Evolutionary conservation across 2,888 invertebrate genomes (phyloP).

Genomic region (Drosophila neonasuta): DNA sequence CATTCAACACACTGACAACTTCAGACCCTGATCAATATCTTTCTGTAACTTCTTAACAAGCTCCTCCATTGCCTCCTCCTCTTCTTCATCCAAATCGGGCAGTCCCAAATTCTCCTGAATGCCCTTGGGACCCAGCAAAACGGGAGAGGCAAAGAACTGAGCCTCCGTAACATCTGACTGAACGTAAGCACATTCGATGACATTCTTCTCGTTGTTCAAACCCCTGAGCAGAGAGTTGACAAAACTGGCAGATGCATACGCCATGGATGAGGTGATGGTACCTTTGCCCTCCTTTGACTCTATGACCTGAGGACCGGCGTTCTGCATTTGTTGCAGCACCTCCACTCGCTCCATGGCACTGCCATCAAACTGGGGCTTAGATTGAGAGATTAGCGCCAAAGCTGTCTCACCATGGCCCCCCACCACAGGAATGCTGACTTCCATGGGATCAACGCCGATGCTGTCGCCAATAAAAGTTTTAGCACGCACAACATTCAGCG

Average conservation of each 20-base stretch:
- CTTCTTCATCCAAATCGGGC: constrained; percentile 90
- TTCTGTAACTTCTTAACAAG: constrained; percentile 90
- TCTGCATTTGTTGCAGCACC: constrained; percentile 94
- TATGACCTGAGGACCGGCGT: constrained; percentile 95
- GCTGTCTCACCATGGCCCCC: constrained; percentile 99
- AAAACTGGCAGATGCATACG: constrained; percentile 95
- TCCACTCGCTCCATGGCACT: constrained; percentile 89
- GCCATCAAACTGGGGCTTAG: constrained; percentile 90
- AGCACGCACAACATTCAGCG: constrained; percentile 95
- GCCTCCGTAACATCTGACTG: constrained; percentile 92
- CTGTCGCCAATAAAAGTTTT: constrained; percentile 94
- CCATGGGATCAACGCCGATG: constrained; percentile 90
- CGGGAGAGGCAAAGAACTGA: constrained; percentile 94
- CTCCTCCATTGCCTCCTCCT: constrained; percentile 88
- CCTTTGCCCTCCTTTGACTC: constrained; percentile 97
- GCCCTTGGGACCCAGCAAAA: constrained; percentile 89
- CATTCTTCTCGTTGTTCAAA: constrained; percentile 87
- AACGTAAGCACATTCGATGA: constrained; percentile 95
- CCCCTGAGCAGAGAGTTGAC: constrained; percentile 91
- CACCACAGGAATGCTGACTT: constrained; percentile 93
- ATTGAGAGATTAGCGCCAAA: constrained; percentile 96
- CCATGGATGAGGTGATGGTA: constrained; percentile 98
- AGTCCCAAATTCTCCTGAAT: constrained; percentile 94
- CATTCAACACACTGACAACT: neutral
- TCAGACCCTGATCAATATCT: constrained; percentile 21